phyloP scores from a whole-genome alignment of 2,888 invertebrate genomes.

The Anticlea derivata region DNA sequence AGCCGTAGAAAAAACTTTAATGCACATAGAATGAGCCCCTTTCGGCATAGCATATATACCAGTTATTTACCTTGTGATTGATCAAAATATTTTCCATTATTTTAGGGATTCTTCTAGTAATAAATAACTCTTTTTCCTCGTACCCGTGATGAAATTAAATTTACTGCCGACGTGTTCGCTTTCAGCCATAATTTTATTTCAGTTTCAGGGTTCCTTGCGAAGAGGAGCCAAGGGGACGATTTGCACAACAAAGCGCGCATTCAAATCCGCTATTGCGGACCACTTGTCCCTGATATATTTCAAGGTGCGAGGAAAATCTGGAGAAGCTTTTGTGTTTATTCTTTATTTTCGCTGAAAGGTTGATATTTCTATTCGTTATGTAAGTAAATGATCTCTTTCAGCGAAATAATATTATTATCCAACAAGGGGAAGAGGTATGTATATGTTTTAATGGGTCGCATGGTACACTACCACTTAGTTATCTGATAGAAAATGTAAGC shows the following conservation, averaged over 20 bases:
- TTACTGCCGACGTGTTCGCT: conserved; percentile 27
- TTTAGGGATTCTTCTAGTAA: neutral
- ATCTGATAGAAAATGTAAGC: no score
- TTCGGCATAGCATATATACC: no score
- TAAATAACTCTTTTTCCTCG: conserved; percentile 13
- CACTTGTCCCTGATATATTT: conserved; percentile 33
- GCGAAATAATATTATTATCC: no score
- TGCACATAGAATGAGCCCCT: no score
- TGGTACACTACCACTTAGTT: no score
- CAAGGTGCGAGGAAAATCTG: conserved; percentile 14
- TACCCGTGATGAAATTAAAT: conserved; percentile 22
- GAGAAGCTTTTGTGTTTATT: conserved; percentile 3
- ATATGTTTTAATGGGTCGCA: no score
- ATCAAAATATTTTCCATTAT: no score
- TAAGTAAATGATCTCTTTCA: no score
- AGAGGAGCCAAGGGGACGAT: conserved; percentile 23
- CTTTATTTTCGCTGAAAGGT: neutral
- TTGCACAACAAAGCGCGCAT: conserved; percentile 34
- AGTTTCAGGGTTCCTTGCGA: conserved; percentile 5
- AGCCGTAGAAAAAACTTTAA: no score
- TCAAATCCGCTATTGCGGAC: conserved; percentile 40
- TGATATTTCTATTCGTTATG: no score
- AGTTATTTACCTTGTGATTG: no score
- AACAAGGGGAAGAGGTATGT: no score
- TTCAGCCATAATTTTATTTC: conserved; percentile 34